Evolutionary conservation across 37 sponge, comb jelly and placozoan genomes (phyloP), one percentile per base, ranked within the genome.

Genomic region (Crambe crambe): DNA sequence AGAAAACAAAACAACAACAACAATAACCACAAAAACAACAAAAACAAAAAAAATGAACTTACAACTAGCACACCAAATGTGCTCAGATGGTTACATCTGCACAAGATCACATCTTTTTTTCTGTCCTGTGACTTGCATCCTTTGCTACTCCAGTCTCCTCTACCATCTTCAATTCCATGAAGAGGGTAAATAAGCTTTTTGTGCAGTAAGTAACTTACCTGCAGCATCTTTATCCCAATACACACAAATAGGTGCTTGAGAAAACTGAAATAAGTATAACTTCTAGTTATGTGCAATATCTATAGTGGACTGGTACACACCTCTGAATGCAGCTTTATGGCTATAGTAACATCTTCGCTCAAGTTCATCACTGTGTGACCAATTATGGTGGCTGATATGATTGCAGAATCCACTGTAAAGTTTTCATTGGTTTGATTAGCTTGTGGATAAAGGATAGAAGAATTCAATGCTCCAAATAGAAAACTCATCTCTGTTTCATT

Each of bases 21-120:
- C 12, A 30, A n/a, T n/a, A 29, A 9, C n/a, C 63, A 62, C 15
- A 22, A 62, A 22, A 18, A 18, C 63, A 20, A 29, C 63, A 9
- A 5, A 62, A 20, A 22, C 31, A 29, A 20, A 9, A 42, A 40
- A 22, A 20, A 12, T 6, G 1, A 40, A 70, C 79, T 29, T 79
- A 79, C 79, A 37, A 79, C 79, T 41, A 79, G 41, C 17, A 79
- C 69, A 68, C 68, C 79, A 79, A 79, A 79, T 47, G 68, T 79
- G 54, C 68, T 68, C 38, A 79, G 79, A 54, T 79, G 79, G 57
- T 68, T 68, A 40, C 79, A 79, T 32, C 44, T 3, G 58, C 79
- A 79, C 38, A 79, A 15, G 6, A 79, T 31, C 6, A 25, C 51
- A 37, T 42, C 51, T 23, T 29, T 29, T 15, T 23, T 1, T 54